Evolutionary conservation across 2,113 vertebrate species (phyloP), one percentile per base, ranked within the genome.

Genomic region (Pteronura brasiliensis): DNA sequence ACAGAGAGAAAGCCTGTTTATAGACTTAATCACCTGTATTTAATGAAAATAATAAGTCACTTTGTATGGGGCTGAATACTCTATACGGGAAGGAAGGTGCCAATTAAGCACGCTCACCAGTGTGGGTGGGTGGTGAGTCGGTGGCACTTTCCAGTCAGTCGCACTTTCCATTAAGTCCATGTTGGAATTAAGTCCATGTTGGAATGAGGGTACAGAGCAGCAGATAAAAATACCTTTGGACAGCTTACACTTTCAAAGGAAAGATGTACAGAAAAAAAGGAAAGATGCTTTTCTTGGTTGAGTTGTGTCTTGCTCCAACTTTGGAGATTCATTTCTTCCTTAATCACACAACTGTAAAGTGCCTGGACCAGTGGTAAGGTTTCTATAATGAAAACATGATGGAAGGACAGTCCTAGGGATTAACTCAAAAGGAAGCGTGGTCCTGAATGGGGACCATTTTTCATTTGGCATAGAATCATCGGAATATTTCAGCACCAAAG

Each of bases 21-120:
- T 90, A 94, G 21, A 23, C 6, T 90, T 69, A 11, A 90, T 27
- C 39, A 18, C 36, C 0, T 2, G 2, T 91, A 91, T 93, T 89
- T 90, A 88, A 96, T 87, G 81, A 98, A 97, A 97, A 63, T 17
- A 29, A 18, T 82, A 95, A 98, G 9, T 49, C 15, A 27, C 6
- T 84, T 79, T 86, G 14, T 21, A 67, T 92, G 21, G 55, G 18
- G 12, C 5, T 86, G 27, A 55, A 21, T 34, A 76, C 36, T 65
- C 13, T 4, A 8, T 6, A 23, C n/a, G 42, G 15, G 21, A 74
- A 92, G 39, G 8, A 39, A 80, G 2, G 3, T 82, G 65, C 27
- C 81, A 69, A 20, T 76, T 77, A 65, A 55, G 34, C 10, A 8
- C 0, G 20, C 52, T 61, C 29, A 71, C 42, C 27, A 59, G 20